Evolutionary conservation across 1,140 invertebrate species (phyloP).

Genomic region (Platyscapa corneri): DNA sequence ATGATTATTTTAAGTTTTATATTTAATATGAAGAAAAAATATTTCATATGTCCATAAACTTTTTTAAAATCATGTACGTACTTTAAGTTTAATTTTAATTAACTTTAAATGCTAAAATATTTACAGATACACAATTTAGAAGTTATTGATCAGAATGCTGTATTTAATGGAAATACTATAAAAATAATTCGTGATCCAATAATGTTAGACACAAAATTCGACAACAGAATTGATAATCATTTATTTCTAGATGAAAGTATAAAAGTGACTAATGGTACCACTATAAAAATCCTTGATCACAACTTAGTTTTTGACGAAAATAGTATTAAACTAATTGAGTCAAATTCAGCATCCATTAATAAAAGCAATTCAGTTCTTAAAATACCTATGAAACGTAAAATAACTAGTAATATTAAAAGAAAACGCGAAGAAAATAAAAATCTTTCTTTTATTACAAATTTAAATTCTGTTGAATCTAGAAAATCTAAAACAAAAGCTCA

Average conservation of each 20-base stretch:
- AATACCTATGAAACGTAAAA: conserved; percentile 20
- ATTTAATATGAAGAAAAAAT: too few species aligned
- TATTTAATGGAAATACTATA: conserved; percentile 60
- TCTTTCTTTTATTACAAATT: conserved; percentile 58
- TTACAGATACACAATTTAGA: conserved; percentile 68
- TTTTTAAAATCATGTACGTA: too few species aligned
- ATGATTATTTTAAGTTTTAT: too few species aligned
- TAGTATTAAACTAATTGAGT: conserved; percentile 65
- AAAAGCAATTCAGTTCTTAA: neutral
- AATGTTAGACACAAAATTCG: conserved; percentile 59
- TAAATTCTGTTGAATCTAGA: conserved; percentile 66
- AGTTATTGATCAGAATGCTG: conserved; percentile 63
- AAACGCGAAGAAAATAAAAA: conserved; percentile 64
- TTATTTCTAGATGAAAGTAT: conserved; percentile 64
- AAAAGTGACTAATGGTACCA: conserved; percentile 63
- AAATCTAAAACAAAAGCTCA: conserved; percentile 64
- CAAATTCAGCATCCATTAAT: neutral
- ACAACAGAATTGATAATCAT: conserved; percentile 60
- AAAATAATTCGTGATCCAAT: conserved; percentile 65
- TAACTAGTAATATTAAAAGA: conserved; percentile 58
- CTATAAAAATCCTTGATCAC: conserved; percentile 64
- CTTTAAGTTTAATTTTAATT: too few species aligned
- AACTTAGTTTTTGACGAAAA: conserved; percentile 64
- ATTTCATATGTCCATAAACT: too few species aligned
- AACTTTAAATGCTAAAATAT: too few species aligned